Evolutionary conservation across 2,113 vertebrate genomes (phyloP).

Genomic region (Nycticorax nycticorax): DNA sequence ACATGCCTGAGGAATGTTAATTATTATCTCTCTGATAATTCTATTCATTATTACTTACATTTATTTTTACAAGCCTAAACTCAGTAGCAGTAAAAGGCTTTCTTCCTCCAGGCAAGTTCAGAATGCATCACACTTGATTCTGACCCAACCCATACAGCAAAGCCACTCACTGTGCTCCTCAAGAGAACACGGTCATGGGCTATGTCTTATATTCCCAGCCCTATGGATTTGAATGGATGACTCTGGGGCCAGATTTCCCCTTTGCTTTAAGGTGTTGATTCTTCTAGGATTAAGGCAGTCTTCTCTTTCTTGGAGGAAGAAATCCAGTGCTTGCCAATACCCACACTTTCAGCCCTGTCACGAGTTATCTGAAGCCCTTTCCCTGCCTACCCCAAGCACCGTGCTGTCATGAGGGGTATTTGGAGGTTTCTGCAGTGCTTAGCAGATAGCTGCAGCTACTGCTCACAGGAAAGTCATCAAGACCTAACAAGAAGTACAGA

Average conservation of each 20-base stretch:
- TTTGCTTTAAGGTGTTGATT: not conserved
- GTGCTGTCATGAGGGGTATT: not conserved
- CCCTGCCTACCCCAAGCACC: not conserved
- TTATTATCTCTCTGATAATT: not conserved
- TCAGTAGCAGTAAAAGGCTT: not conserved
- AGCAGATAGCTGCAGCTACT: not conserved
- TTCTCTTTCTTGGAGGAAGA: not conserved
- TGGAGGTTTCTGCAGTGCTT: not conserved
- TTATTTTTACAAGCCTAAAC: not conserved
- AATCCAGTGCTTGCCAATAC: not conserved
- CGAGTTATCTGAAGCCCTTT: not conserved
- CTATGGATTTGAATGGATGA: not conserved
- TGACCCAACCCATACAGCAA: not conserved
- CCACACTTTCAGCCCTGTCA: not conserved
- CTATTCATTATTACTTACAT: not conserved
- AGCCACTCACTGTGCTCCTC: not conserved
- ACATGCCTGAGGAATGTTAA: not conserved
- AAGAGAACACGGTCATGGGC: not conserved
- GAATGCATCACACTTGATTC: not conserved
- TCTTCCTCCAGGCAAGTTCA: not conserved
- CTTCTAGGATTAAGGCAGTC: not conserved
- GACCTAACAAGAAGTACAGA: not conserved
- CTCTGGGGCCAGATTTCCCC: not conserved
- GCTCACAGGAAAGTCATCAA: not conserved
- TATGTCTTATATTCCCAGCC: not conserved